Conservation (phyloP, 2,888 invertebrate species). For the Odontocolon sp. region DNA sequence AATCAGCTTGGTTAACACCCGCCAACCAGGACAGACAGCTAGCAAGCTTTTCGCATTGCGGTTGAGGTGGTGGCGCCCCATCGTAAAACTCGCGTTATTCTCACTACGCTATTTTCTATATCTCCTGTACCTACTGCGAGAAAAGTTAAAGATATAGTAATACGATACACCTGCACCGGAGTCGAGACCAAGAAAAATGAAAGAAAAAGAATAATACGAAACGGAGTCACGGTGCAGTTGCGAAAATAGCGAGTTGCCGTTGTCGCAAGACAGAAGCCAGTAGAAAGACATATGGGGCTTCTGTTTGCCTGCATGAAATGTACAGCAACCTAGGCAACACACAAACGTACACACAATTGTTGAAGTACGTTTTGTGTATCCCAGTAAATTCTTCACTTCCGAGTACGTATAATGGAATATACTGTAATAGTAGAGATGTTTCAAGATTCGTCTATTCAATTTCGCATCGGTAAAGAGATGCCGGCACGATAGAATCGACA, state of each 20-base stretch:
- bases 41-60: slow-evolving; percentile 57
- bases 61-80: slow-evolving; percentile 2
- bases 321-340: neutral
- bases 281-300: slow-evolving; percentile 1
- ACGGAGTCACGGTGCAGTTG: neutral
- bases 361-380: neutral
- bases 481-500: slow-evolving; percentile 32
- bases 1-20: slow-evolving; percentile 46
- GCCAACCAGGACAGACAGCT: slow-evolving; percentile 21
- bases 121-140: slow-evolving; percentile 18
- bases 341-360: neutral
- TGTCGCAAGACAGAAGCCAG: slow-evolving; percentile 25
- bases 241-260: slow-evolving; percentile 25
- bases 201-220: slow-evolving; percentile 7
- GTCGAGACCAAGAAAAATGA: slow-evolving; percentile 37
- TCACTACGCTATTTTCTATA: slow-evolving; percentile 20
- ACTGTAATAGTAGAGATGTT: neutral
- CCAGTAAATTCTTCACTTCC: too few species aligned
- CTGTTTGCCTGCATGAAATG: neutral
- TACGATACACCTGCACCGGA: slow-evolving; percentile 8
- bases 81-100: slow-evolving; percentile 46
- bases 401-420: too few species aligned
- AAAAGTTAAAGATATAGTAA: slow-evolving; percentile 25
- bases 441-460: neutral
- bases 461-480: slow-evolving; percentile 3